These are phyloP conservation scores for Luffia ferchaultella DNA, from an alignment of 2,888 invertebrate genomes.

Conservation along the genomic window DNA sequence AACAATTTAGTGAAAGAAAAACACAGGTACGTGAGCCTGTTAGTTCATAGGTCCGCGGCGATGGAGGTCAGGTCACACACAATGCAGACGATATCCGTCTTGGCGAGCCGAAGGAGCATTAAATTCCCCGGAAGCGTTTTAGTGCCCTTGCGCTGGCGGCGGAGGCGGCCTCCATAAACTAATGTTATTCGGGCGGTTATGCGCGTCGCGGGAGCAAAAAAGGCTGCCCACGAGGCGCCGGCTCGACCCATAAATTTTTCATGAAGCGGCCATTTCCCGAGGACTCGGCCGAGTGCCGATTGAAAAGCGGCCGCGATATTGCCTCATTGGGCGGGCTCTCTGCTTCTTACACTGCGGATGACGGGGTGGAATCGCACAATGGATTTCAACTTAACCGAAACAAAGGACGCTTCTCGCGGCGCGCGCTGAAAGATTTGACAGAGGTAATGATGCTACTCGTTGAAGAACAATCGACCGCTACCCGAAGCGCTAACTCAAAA, in stretches of 20 bases:
- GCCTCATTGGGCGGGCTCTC: slow-evolving; percentile 19
- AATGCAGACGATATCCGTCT: background rate
- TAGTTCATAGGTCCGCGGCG: too few species aligned
- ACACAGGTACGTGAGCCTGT: too few species aligned
- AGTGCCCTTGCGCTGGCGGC: slow-evolving; percentile 26
- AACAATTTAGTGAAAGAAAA: too few species aligned
- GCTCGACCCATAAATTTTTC: slow-evolving; percentile 49
- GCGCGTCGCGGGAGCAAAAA: slow-evolving; percentile 35
- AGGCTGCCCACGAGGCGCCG: slow-evolving; percentile 19
- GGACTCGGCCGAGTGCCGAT: slow-evolving; percentile 37
- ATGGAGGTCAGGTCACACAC: background rate
- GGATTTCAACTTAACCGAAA: background rate
- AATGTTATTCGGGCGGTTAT: slow-evolving; percentile 50
- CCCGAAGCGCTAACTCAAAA: background rate
- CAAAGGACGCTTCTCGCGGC: background rate
- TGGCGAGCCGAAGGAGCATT: slow-evolving; percentile 21
- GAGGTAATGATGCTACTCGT: background rate
- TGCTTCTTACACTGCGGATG: background rate
- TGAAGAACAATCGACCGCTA: background rate
- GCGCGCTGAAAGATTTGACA: background rate
- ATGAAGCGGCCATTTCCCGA: slow-evolving; percentile 39
- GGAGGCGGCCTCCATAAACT: slow-evolving; percentile 41
- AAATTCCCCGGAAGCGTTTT: slow-evolving; percentile 36
- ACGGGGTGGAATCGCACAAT: background rate
- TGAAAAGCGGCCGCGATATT: slow-evolving; percentile 47